Evolutionary conservation across 1,140 invertebrate genomes (phyloP).

Genomic region (Drosophila bipectinata): DNA sequence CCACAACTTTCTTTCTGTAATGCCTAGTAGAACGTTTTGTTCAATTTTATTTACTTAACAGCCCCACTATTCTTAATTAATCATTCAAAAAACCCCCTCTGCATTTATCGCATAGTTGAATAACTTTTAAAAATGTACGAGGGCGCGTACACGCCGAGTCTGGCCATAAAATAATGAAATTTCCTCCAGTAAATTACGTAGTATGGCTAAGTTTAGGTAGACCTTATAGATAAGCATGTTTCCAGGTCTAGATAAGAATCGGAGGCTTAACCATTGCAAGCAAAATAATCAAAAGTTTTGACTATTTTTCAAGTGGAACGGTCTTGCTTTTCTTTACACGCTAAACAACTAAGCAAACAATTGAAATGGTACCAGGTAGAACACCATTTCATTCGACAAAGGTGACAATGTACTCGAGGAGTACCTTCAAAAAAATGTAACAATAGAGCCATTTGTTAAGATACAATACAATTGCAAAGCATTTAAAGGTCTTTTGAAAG

Average conservation of each 20-base stretch:
- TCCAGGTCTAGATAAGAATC: constrained; percentile 24
- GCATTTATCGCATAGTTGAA: constrained; percentile 14
- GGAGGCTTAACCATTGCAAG: constrained; percentile 30
- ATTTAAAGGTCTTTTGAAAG: no score
- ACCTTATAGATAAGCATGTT: constrained; percentile 20
- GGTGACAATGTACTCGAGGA: background rate
- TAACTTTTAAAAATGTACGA: constrained; percentile 16
- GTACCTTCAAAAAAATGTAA: background rate
- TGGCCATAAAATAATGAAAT: constrained; percentile 27
- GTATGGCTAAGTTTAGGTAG: constrained; percentile 26
- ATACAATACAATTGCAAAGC: background rate
- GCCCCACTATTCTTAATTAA: constrained; percentile 11
- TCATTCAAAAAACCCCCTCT: constrained; percentile 27
- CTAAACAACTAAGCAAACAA: constrained; percentile 36
- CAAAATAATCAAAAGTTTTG: constrained; percentile 13
- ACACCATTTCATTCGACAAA: background rate
- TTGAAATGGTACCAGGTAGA: background rate
- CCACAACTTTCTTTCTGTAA: background rate
- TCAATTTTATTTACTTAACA: background rate
- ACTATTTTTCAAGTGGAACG: background rate
- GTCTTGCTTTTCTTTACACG: constrained; percentile 9
- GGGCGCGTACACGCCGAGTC: constrained; percentile 12
- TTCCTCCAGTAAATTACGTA: constrained; percentile 30
- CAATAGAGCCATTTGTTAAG: background rate
- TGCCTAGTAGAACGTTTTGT: background rate